Percentiles rank a stretch among this genome's conserved stretches.
These are phyloP conservation scores for Metallyticus violacea DNA, from an alignment of 2,888 invertebrate species.

Conservation along the genomic window DNA sequence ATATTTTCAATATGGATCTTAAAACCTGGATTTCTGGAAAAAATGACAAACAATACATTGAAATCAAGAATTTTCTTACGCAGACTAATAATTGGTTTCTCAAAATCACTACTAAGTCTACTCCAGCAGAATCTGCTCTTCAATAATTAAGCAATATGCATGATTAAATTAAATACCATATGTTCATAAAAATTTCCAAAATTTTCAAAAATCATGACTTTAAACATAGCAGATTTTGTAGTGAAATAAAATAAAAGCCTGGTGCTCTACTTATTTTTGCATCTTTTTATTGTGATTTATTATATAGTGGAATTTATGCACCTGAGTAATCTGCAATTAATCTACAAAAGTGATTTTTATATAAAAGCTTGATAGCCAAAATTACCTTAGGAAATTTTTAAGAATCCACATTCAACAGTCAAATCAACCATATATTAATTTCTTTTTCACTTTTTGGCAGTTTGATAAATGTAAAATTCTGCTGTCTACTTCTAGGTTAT, in stretches of 20 bases:
- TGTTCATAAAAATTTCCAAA: no score
- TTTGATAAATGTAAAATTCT: no score
- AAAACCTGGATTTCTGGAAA: background rate
- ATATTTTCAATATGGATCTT: background rate
- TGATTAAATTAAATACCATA: no score
- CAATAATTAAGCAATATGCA: no score
- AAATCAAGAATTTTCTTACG: background rate
- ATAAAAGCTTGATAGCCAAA: no score
- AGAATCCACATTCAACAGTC: no score
- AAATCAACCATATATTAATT: no score
- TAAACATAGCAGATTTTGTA: background rate
- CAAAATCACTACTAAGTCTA: background rate
- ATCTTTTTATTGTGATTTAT: background rate
- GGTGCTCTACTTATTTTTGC: background rate
- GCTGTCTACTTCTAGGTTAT: no score
- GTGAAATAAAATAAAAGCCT: background rate
- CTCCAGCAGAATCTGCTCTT: background rate
- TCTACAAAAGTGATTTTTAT: no score
- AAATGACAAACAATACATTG: background rate
- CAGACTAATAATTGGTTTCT: background rate
- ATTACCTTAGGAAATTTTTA: no score
- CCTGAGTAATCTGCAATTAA: no score
- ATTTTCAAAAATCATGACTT: background rate
- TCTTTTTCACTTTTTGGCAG: no score
- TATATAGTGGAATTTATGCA: background rate